Evolutionary conservation across 2,797 vertebrate species (phyloP).

Genomic region (Lerista edwardsae): DNA sequence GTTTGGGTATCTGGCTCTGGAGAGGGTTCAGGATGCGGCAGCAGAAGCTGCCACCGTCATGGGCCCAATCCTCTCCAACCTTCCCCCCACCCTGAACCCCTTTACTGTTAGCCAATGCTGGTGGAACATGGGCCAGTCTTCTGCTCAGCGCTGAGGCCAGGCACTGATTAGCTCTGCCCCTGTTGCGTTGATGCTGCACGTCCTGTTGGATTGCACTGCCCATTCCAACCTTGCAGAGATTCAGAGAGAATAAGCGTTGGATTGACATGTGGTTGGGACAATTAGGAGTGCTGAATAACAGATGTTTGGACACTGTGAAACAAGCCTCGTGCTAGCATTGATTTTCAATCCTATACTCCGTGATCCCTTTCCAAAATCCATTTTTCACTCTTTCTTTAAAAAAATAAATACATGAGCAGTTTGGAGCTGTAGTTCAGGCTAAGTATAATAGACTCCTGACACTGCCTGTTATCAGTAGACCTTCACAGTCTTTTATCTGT

Average conservation of each 20-base stretch:
- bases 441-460: neutral
- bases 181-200: too few species aligned
- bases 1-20: too few species aligned
- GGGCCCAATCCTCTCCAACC: too few species aligned
- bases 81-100: too few species aligned
- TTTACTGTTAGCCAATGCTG: too few species aligned
- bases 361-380: neutral
- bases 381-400: neutral
- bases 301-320: neutral
- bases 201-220: too few species aligned
- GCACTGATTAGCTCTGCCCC: too few species aligned
- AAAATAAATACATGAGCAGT: neutral
- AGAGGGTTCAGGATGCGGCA: too few species aligned
- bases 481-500: conserved; percentile 13
- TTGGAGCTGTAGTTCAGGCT: neutral
- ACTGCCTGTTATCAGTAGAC: neutral
- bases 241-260: neutral
- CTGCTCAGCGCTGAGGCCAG: too few species aligned
- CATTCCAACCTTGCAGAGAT: neutral
- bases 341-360: neutral
- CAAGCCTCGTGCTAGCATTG: neutral
- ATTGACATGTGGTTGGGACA: neutral
- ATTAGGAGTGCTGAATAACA: neutral
- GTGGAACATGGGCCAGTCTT: too few species aligned
- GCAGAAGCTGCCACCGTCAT: too few species aligned